Evolutionary conservation across 35 echinoderm and acorn worm species (phyloP).

Genomic region (Lytechinus variegatus): DNA sequence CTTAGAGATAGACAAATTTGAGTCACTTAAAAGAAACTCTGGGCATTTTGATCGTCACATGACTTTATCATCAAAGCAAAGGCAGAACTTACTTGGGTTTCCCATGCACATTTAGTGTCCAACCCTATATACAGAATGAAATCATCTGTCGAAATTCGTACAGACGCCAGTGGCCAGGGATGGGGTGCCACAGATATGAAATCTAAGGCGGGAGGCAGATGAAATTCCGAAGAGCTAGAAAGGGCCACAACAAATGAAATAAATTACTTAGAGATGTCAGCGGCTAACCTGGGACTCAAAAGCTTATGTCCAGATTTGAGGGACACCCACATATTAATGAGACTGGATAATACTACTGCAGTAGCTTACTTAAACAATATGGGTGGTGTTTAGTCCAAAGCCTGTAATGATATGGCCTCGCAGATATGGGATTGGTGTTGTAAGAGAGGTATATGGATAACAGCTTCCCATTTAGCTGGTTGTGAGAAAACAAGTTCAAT

Average conservation of each 20-base stretch:
- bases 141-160: neutral
- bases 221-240: conserved; percentile 31
- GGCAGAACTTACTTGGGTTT: conserved; percentile 54
- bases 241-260: conserved; percentile 62
- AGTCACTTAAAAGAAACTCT: neutral
- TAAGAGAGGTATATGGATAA: neutral
- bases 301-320: conserved; percentile 33
- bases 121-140: conserved; percentile 28
- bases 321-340: conserved; percentile 52
- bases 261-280: conserved; percentile 62
- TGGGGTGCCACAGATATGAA: conserved; percentile 58
- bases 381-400: conserved; percentile 59
- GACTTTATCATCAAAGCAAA: conserved; percentile 45
- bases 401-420: conserved; percentile 1
- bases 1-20: neutral
- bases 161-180: conserved; percentile 64
- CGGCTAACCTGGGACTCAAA: conserved; percentile 38
- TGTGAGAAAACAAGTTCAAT: neutral
- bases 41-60: conserved; percentile 75
- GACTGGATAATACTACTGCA: conserved; percentile 51
- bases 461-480: neutral
- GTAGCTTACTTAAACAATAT: conserved; percentile 68
- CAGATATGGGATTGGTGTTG: neutral
- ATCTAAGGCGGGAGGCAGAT: conserved; percentile 58
- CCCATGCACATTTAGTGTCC: neutral